Conservation (phyloP, 2,888 invertebrate genomes). For the Eutolmus rufibarbis region DNA sequence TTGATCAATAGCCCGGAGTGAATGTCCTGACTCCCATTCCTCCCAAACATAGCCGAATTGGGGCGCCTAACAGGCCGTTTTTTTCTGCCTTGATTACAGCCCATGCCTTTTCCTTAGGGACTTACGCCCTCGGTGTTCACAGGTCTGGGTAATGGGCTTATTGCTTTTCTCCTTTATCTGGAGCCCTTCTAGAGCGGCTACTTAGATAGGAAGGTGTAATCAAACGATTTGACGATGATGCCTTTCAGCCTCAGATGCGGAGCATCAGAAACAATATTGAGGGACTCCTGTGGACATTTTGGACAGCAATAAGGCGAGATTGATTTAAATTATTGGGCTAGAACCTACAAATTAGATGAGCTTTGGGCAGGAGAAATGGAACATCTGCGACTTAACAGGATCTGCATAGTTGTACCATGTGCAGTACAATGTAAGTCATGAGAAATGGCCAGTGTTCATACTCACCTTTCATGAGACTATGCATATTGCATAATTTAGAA, state of each 20-base stretch:
- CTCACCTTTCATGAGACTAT: neutral
- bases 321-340: neutral
- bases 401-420: neutral
- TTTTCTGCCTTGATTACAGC: neutral
- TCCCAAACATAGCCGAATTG: neutral
- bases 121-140: neutral
- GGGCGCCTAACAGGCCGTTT: neutral
- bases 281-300: neutral
- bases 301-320: neutral
- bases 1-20: neutral
- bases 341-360: neutral
- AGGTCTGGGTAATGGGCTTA: neutral
- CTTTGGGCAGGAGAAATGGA: neutral
- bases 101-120: neutral
- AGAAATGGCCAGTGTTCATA: neutral
- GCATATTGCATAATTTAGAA: neutral
- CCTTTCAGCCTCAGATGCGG: neutral
- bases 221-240: neutral
- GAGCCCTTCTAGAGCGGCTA: neutral
- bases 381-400: neutral
- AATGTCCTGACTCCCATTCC: neutral
- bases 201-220: neutral
- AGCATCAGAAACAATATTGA: neutral
- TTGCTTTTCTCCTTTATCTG: neutral
- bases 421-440: neutral